Percentiles rank a stretch among this genome's conserved stretches.
phyloP scores from a whole-genome alignment of 2,797 vertebrate species.

The Brachyrhaphis roseni region DNA sequence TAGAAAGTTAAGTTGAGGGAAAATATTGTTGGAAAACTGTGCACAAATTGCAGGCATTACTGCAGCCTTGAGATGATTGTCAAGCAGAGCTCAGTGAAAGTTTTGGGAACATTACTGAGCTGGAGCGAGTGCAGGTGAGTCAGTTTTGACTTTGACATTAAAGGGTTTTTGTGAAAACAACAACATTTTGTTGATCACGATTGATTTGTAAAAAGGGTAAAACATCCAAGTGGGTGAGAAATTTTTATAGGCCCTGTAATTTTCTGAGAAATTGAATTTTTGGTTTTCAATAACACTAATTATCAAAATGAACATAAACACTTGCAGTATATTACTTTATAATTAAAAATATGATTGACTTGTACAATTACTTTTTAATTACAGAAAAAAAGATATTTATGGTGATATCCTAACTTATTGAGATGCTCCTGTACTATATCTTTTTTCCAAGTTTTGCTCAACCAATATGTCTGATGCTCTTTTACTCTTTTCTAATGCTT shows the following conservation, averaged over 20 bases:
- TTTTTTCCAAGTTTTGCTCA: constrained; percentile 41
- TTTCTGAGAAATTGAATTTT: background rate
- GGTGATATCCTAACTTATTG: background rate
- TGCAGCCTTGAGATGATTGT: background rate
- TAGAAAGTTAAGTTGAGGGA: background rate
- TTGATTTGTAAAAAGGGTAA: background rate
- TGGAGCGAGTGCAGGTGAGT: background rate
- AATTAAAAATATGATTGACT: background rate
- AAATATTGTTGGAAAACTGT: background rate
- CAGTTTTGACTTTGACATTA: background rate
- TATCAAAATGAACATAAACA: background rate
- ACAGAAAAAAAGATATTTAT: background rate
- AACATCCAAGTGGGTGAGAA: background rate
- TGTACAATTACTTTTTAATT: background rate
- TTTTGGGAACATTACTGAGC: background rate
- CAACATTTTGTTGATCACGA: background rate
- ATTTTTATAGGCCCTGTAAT: background rate
- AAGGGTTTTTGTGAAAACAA: background rate
- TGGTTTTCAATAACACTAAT: background rate
- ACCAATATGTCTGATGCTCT: constrained; percentile 36
- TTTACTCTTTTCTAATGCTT: constrained; percentile 36
- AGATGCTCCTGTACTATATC: background rate
- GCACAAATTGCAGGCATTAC: background rate
- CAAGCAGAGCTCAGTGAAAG: background rate
- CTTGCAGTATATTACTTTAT: background rate